Evolutionary conservation across 2,888 invertebrate genomes (phyloP), one percentile per base, ranked within the genome.

Genomic region (Brenthis ino): DNA sequence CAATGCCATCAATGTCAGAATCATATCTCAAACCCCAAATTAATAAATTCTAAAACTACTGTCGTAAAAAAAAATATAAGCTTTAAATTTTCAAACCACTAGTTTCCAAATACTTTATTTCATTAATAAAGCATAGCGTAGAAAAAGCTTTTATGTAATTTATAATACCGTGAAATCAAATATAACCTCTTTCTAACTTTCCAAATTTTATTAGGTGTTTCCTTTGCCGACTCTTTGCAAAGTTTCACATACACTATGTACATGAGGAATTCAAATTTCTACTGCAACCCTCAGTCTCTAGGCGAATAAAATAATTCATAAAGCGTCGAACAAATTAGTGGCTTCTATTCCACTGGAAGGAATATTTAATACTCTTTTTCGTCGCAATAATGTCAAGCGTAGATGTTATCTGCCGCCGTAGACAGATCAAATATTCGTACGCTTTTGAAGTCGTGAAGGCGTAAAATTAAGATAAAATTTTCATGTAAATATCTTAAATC

Each of bases 401-500:
- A 85, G 87, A 89, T 85, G 77, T 75, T 88, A 89, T 89, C 90
- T 80, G 77, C 75, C 79, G 83, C 82, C 76, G 79, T 81, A 82
- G 85, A 82, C 85, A 84, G 85, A 87, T 88, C 85, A 83, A 87
- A 87, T 85, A 83, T 77, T 85, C 85, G 81, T 80, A 80, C 81
- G 80, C 85, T 86, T 87, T 87, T 82, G 80, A 76, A 85, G 78
- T 81, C 80, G 79, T 77, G 82, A 83, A 81, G 77, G 86, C 87
- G 86, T 85, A 83, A 87, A 88, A 88, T 87, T 87, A 80, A 81
- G 85, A 88, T 87, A 87, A 86, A 82, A 82, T 80, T 76, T 76
- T 76, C 74, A 81, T 66, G 58, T 69, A 63, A 67, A 55, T 55
- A 67, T 60, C 57, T 55, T 64, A 68, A 64, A 67, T 67, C 65